Percentiles rank a stretch among this genome's conserved stretches.
Conservation (phyloP, 92 coral and sea anemone species). For the Porites evermanni region DNA sequence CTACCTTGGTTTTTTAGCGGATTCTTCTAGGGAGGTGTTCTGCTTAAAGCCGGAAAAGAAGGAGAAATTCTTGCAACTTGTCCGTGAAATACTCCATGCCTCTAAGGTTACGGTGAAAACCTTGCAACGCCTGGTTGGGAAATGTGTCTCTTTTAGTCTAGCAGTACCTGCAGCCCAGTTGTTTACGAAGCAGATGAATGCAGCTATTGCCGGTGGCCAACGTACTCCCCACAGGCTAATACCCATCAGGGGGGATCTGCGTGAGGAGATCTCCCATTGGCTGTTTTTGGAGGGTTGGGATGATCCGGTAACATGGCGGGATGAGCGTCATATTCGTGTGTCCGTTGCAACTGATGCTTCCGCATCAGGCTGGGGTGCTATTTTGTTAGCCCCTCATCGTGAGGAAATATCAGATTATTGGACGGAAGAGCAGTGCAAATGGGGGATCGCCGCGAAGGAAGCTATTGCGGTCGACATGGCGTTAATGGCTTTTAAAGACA, state of each 20-base stretch:
- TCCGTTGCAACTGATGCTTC: slow-evolving; percentile 65
- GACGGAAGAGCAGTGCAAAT: slow-evolving; percentile 19
- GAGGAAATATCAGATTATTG: slow-evolving; percentile 48
- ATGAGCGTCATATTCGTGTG: slow-evolving; percentile 36
- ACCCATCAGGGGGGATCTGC: slow-evolving; percentile 9
- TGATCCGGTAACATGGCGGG: slow-evolving; percentile 47
- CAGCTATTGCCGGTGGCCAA: slow-evolving; percentile 27
- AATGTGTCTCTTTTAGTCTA: slow-evolving; percentile 41
- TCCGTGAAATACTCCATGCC: neutral
- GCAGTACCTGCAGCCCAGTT: slow-evolving; percentile 41
- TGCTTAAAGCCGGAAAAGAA: slow-evolving; percentile 42
- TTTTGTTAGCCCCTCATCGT: slow-evolving; percentile 15
- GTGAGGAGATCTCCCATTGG: slow-evolving; percentile 58
- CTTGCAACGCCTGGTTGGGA: slow-evolving; percentile 47
- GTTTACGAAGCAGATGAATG: slow-evolving; percentile 48
- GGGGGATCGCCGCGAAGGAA: slow-evolving; percentile 50
- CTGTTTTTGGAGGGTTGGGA: slow-evolving; percentile 32
- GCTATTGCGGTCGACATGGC: slow-evolving; percentile 34
- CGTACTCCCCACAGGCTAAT: slow-evolving; percentile 28
- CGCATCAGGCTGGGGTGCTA: slow-evolving; percentile 27
- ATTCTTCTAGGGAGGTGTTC: slow-evolving; percentile 47
- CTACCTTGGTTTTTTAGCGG: slow-evolving; percentile 13
- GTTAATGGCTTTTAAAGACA: slow-evolving; percentile 35
- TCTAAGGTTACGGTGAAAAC: slow-evolving; percentile 31
- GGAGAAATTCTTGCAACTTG: slow-evolving; percentile 32